A percentile compares a stretch with the other conserved stretches of the same genome.
Evolutionary conservation across 2,888 invertebrate species (phyloP).

Genomic region (Cephus rjabovi): DNA sequence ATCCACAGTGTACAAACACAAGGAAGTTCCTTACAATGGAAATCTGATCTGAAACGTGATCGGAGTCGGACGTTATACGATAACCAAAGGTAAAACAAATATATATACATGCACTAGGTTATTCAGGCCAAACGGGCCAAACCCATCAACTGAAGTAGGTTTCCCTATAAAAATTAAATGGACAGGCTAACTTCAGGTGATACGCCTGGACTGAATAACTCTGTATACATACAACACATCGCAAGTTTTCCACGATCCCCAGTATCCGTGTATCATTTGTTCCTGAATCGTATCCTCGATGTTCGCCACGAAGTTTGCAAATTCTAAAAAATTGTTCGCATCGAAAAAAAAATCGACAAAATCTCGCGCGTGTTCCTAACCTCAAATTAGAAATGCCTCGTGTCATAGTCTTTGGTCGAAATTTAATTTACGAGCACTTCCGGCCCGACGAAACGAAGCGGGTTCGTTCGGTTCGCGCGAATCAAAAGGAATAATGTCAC

Average conservation of each 20-base stretch:
- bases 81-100: not conserved
- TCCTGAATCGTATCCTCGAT: not conserved
- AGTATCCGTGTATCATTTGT: not conserved
- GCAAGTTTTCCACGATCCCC: not conserved
- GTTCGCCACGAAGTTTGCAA: not conserved
- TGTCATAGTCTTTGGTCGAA: not conserved
- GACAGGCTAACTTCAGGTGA: not conserved
- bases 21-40: not conserved
- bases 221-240: not conserved
- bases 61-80: not conserved
- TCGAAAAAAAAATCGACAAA: not conserved
- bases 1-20: not conserved
- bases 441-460: not conserved
- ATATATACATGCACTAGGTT: not conserved
- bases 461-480: not conserved
- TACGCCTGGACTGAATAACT: not conserved
- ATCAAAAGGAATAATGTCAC: constrained; percentile 27
- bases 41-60: not conserved
- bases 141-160: not conserved
- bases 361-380: not conserved
- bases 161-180: not conserved
- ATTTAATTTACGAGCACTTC: not conserved
- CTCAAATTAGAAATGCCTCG: not conserved
- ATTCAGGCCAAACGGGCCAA: not conserved
- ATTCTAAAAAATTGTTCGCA: not conserved